Percentiles rank a stretch among this genome's conserved stretches.
Evolutionary conservation across 2,113 vertebrate species (phyloP).

Genomic region (Dicrurus megarhynchus): DNA sequence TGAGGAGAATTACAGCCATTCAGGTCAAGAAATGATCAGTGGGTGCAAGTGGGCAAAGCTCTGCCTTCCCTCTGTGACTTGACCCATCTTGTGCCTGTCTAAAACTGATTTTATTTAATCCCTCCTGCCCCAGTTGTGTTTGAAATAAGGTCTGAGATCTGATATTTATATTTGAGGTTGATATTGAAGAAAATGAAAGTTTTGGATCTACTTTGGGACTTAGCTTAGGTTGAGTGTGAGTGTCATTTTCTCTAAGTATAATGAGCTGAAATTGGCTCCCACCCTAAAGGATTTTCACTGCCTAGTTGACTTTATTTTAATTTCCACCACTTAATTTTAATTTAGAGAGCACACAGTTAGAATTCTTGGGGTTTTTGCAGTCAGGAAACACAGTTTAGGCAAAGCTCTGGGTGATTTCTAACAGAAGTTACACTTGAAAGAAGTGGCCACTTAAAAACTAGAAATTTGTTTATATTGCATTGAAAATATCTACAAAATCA

Average conservation of each 20-base stretch:
- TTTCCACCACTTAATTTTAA: background rate
- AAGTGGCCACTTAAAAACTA: background rate
- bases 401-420: background rate
- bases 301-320: background rate
- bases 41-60: background rate
- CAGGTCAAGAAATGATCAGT: background rate
- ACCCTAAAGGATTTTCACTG: background rate
- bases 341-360: background rate
- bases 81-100: fast-evolving
- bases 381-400: background rate
- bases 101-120: background rate
- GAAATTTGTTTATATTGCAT: background rate
- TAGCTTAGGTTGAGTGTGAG: background rate
- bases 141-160: background rate
- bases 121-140: background rate
- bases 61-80: background rate
- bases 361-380: background rate
- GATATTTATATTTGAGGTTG: background rate
- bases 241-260: background rate
- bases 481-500: background rate
- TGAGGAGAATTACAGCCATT: background rate
- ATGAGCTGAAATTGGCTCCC: background rate
- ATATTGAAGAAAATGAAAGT: background rate
- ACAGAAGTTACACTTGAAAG: background rate
- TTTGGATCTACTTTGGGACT: background rate